Conservation (phyloP, 2,113 vertebrate species). For the Caloenas nicobarica region DNA sequence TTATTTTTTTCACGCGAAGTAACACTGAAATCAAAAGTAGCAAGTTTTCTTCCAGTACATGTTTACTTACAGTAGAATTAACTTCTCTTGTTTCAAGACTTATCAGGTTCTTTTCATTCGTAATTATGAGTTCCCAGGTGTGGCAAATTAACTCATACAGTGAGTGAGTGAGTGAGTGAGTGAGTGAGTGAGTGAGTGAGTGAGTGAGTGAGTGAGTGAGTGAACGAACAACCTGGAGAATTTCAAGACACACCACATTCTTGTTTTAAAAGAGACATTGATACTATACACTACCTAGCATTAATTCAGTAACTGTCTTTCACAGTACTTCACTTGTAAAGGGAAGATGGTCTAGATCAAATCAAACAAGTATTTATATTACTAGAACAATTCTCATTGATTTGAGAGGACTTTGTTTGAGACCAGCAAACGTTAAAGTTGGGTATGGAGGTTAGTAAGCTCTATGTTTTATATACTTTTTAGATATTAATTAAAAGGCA, state of each 20-base stretch:
- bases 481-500: background rate
- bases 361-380: background rate
- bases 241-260: background rate
- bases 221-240: background rate
- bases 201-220: background rate
- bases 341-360: background rate
- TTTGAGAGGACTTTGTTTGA: background rate
- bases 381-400: background rate
- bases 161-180: background rate
- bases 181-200: background rate
- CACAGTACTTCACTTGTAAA: background rate
- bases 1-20: background rate
- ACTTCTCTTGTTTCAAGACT: background rate
- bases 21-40: background rate
- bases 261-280: background rate
- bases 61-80: slow-evolving; percentile 11
- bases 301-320: background rate
- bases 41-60: background rate
- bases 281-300: accelerated
- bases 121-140: background rate
- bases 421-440: background rate
- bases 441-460: background rate
- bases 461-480: background rate
- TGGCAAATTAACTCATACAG: background rate
- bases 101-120: background rate